A percentile compares a stretch with the other conserved stretches of the same genome.
phyloP scores from a whole-genome alignment of 2,888 invertebrate genomes.

The Himalopsyche japonica region DNA sequence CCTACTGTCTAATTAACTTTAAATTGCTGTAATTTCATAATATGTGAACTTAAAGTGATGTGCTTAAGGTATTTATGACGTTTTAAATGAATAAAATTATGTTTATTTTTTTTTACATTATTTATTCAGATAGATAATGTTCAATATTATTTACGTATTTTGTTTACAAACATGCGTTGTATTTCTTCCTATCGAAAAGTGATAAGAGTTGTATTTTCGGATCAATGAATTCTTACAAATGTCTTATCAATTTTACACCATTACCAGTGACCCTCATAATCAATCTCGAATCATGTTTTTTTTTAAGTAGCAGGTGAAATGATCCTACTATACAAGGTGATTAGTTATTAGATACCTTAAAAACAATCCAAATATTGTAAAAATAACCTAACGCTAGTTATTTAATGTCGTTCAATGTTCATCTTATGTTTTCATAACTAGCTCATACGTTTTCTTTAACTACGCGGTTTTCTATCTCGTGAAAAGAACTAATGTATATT shows the following conservation, averaged over 20 bases:
- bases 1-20: no score
- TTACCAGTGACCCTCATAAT: background rate
- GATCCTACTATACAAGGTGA: background rate
- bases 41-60: no score
- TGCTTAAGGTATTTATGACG: no score
- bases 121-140: background rate
- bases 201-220: background rate
- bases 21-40: no score
- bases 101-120: background rate
- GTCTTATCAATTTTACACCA: background rate
- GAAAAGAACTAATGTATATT: background rate
- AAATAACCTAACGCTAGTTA: no score
- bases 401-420: no score
- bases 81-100: background rate
- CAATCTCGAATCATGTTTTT: background rate
- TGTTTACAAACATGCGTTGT: background rate
- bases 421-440: no score
- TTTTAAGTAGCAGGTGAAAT: background rate
- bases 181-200: background rate
- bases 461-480: no score
- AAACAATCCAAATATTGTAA: no score
- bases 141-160: no score
- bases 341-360: background rate
- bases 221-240: background rate
- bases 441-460: no score